A percentile compares a stretch with the other conserved stretches of the same genome.
Conservation (phyloP, 2,113 vertebrate genomes). For the Turnix velox region DNA sequence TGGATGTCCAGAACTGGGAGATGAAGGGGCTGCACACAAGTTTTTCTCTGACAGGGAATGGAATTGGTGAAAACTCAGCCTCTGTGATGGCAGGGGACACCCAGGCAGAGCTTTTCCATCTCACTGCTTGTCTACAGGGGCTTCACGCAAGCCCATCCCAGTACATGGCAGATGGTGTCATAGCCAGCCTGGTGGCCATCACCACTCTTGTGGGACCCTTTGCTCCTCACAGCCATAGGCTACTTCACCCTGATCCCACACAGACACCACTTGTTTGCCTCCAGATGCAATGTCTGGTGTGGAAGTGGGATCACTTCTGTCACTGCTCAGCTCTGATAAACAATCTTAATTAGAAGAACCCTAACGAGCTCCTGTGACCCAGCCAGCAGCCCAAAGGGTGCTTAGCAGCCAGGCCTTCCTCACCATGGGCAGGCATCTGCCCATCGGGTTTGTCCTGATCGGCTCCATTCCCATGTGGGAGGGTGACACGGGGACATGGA, state of each 20-base stretch:
- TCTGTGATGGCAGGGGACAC: background rate
- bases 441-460: background rate
- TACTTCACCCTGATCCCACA: rapidly evolving
- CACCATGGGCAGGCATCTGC: background rate
- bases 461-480: background rate
- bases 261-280: rapidly evolving
- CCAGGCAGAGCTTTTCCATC: background rate
- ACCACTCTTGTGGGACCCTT: background rate
- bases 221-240: rapidly evolving
- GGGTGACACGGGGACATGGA: rapidly evolving
- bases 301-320: background rate
- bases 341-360: background rate
- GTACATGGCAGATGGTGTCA: background rate
- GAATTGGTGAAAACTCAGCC: background rate
- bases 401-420: background rate
- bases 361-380: background rate
- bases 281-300: rapidly evolving
- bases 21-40: background rate
- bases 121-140: background rate
- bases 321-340: background rate
- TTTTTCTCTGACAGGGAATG: background rate
- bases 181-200: rapidly evolving
- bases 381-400: rapidly evolving
- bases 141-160: rapidly evolving
- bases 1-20: background rate